Base-by-base conservation (phyloP, 1,140 invertebrate species). In the Tetraneura akinire region DNA sequence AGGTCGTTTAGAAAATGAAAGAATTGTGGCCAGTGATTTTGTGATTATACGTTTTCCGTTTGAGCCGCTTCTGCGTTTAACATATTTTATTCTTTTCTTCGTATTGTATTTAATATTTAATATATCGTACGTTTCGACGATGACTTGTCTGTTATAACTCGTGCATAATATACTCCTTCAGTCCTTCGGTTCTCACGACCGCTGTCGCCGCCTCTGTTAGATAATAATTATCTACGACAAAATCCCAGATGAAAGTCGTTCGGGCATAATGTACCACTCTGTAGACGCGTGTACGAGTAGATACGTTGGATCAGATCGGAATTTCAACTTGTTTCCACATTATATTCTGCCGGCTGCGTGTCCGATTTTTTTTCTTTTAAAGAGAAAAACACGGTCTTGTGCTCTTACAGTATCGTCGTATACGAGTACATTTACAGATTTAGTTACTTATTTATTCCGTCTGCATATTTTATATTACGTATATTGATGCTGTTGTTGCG, bases 171-270 rank as follows among this genome's bases (percentile, higher is more conserved):
- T 64, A 37, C 32, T 37, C 3, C 32, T 66, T n/a, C n/a, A n/a
- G n/a, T n/a, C 29, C 32, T 71, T 32, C 47, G 45, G 68, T 71
- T 71, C 68, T 51, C 47, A 71, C 68, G 68, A 51, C 45, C 16
- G 23, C 16, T 18, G 16, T 8, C 45, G 16, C 16, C 18, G 16
- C 9, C 45, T 71, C 51, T 16, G 45, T 51, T 71, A 71, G 66
- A 60, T 51, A 45, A 60, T 51, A 45, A 57, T 76, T 57, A 76
- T 60, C 51, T 60, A n/a, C 26, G 74, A 78, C 74, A 78, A 37
- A 60, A 62, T 62, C n/a, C 55, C 14, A 57, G 74, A 78, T 60
- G 74, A 78, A 60, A 78, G 74, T 78, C 74, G 37, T 45, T n/a
- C 55, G 53, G 8, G 26, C 37, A 42, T 23, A 55, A 11, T n/a